A percentile compares a stretch with the other conserved stretches of the same genome.
These are phyloP conservation scores for Knipowitschia caucasica DNA, from an alignment of 2,797 vertebrate genomes.

Conservation along the genomic window DNA sequence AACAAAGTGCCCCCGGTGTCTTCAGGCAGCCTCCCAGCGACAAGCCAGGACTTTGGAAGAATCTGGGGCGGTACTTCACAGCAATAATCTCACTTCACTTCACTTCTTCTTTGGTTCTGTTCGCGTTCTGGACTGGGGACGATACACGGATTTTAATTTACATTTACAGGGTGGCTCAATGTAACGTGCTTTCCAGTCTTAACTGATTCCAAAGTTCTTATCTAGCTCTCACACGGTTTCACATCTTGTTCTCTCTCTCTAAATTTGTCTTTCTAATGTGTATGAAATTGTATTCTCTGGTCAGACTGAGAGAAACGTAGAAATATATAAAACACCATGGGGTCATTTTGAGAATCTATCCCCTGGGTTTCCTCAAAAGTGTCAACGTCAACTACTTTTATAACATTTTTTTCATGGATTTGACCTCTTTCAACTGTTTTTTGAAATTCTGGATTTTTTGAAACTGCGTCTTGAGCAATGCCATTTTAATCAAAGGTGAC, in stretches of 20 bases:
- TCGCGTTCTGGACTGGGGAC: conserved; percentile 49
- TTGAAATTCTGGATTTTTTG: no score
- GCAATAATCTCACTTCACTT: conserved; percentile 71
- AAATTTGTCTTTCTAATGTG: no score
- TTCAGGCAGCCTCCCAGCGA: conserved; percentile 49
- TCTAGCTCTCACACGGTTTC: not conserved
- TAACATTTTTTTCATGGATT: not conserved
- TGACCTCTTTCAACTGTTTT: no score
- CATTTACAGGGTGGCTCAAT: not conserved
- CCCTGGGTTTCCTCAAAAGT: no score
- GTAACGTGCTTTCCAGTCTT: not conserved
- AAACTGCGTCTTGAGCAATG: conserved; percentile 51
- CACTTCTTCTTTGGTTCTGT: conserved; percentile 46
- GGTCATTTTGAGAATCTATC: no score
- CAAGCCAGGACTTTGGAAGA: conserved; percentile 50
- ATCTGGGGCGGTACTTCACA: conserved; percentile 60
- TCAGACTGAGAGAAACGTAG: no score
- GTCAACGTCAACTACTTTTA: no score
- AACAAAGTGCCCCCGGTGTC: conserved; percentile 67
- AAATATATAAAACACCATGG: no score
- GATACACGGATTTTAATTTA: conserved; percentile 14
- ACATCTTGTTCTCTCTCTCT: not conserved
- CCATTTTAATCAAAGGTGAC: conserved; percentile 73
- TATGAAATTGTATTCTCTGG: no score
- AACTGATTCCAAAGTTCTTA: not conserved